Evolutionary conservation across 2,888 invertebrate genomes (phyloP), one percentile per base, ranked within the genome.

Genomic region (Eristalis tenax): DNA sequence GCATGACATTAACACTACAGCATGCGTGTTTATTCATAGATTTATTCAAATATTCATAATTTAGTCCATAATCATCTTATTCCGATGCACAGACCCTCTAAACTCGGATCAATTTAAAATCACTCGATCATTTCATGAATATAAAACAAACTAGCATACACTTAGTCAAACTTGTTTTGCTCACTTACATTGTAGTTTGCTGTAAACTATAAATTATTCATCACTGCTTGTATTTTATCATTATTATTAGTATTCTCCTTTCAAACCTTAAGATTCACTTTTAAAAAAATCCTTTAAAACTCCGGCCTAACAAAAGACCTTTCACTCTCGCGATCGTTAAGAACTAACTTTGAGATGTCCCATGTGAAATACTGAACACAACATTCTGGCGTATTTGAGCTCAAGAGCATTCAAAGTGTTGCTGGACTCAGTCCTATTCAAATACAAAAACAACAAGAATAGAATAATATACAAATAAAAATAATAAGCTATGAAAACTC

Each of bases 291-390:
- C 18, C 8, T 43, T 43, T 4, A 43, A n/a, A 43, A 43, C n/a
- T 15, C 1, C 4, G 4, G 8, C 18, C 18, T 10, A 50, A 50
- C 64, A 74, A 28, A 22, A 59, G 50, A 50, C 76, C 59, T 59
- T 68, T 68, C 68, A 68, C 59, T 13, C 10, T 23, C 66, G 40
- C 32, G 57, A 32, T 66, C 66, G 66, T 0, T n/a, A 1, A n/a
- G 38, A 65, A 74, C 59, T 76, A 40, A 57, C 1, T 57, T 15
- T 3, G 40, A 57, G 10, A 18, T 57, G 40, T 75, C 66, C 56
- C 50, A 28, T 43, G 66, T 26, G 56, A 32, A 70, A 35, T 8
- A 10, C 23, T 5, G 61, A 40, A 18, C 13, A 15, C 40, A n/a
- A 61, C 5, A 18, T 13, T 3, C n/a, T 32, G 23, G 5, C 2